Evolutionary conservation across 2,113 vertebrate genomes (phyloP).

Genomic region (Casuarius casuarius): DNA sequence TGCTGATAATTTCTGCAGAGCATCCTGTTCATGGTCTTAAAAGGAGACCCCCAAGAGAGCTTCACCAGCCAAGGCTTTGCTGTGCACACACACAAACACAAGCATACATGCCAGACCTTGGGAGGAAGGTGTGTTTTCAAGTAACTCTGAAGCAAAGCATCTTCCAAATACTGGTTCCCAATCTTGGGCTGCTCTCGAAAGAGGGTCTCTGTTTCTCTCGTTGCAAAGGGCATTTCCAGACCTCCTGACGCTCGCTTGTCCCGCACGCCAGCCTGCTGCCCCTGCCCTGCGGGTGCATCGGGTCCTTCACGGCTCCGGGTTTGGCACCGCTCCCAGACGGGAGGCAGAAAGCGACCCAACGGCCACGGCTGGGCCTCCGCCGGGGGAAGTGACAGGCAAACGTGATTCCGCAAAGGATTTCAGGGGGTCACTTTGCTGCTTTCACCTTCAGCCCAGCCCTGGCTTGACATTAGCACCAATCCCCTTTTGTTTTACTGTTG

Average conservation of each 20-base stretch:
- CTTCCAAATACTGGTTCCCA: slow-evolving; percentile 80
- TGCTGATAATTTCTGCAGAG: not conserved
- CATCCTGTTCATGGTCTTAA: fast-evolving
- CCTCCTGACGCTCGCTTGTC: not conserved
- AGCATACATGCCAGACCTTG: slow-evolving; percentile 62
- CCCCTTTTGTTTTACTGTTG: not conserved
- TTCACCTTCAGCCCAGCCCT: not conserved
- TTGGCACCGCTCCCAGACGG: not conserved
- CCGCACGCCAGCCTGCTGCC: fast-evolving
- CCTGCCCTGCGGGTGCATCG: fast-evolving
- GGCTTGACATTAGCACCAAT: fast-evolving
- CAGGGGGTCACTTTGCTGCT: fast-evolving
- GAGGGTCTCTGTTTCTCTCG: slow-evolving; percentile 67
- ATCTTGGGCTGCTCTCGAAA: slow-evolving; percentile 74
- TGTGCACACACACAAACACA: not conserved
- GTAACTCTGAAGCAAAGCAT: slow-evolving; percentile 79
- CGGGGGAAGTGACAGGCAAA: not conserved
- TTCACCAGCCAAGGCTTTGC: fast-evolving
- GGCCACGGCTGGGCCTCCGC: not conserved
- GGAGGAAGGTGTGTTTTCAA: slow-evolving; percentile 75
- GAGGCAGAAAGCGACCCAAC: not conserved
- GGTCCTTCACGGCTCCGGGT: not conserved
- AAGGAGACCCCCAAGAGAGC: not conserved
- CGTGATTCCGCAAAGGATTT: not conserved
- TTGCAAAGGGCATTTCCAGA: slow-evolving; percentile 12